Conservation (phyloP, 2,888 invertebrate species). For the Drosophila ezoana region DNA sequence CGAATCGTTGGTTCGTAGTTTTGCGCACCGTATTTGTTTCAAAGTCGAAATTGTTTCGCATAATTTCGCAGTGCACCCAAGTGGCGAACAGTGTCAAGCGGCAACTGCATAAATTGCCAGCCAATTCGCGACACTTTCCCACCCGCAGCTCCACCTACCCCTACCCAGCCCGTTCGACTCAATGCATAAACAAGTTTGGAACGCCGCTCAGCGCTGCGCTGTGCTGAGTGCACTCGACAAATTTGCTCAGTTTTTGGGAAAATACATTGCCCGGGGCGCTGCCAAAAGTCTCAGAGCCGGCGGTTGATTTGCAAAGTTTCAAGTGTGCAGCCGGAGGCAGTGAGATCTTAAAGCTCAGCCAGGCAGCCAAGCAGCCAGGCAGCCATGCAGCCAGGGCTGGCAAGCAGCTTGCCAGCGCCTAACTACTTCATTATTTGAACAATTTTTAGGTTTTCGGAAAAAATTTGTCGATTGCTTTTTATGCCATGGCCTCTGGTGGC, state of each 20-base stretch:
- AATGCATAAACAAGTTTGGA: conserved; percentile 66
- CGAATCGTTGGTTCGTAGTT: conserved; percentile 21
- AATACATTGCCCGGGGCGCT: conserved; percentile 37
- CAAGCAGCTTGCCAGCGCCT: neutral
- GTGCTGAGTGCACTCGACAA: conserved; percentile 68
- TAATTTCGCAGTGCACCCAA: conserved; percentile 69
- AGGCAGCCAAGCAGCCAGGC: neutral
- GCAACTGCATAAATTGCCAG: conserved; percentile 58
- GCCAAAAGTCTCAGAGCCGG: conserved; percentile 33
- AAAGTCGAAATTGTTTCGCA: conserved; percentile 74
- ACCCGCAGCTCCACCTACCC: neutral
- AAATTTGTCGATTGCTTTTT: conserved; percentile 70
- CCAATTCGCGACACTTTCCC: conserved; percentile 22
- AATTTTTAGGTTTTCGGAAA: conserved; percentile 58
- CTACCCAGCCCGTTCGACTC: neutral
- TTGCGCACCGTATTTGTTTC: conserved; percentile 54
- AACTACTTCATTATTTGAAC: conserved; percentile 29
- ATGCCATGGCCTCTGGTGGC: conserved; percentile 48
- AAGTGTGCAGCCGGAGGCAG: conserved; percentile 26
- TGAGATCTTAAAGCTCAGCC: conserved; percentile 25
- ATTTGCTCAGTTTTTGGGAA: conserved; percentile 68
- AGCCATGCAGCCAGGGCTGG: neutral
- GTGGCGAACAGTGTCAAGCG: conserved; percentile 75
- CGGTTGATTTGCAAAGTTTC: conserved; percentile 61
- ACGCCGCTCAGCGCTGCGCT: conserved; percentile 49